Percentiles rank a stretch among this genome's conserved stretches.
Conservation (phyloP, 2,113 vertebrate species). For the Melierax canorus region DNA sequence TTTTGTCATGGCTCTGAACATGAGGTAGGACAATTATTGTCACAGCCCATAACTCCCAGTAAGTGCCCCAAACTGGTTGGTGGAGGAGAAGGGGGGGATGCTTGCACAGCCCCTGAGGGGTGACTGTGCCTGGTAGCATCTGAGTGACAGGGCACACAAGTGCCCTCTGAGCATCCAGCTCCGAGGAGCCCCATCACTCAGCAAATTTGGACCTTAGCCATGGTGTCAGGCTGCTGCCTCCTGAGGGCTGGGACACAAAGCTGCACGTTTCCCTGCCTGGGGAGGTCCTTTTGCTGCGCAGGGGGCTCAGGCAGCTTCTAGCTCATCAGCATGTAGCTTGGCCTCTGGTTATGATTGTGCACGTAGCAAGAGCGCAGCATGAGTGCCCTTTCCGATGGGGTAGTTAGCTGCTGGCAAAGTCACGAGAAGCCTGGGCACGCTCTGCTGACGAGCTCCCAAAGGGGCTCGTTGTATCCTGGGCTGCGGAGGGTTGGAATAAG, state of each 20-base stretch:
- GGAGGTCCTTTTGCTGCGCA: neutral
- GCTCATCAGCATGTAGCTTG: neutral
- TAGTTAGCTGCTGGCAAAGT: neutral
- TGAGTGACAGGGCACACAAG: neutral
- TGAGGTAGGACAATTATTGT: neutral
- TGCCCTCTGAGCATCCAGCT: neutral
- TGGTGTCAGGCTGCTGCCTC: neutral
- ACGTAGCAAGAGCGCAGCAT: neutral
- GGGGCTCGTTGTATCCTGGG: neutral
- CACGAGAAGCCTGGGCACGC: rapidly evolving
- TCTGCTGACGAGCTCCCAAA: neutral
- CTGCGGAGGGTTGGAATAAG: neutral
- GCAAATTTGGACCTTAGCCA: neutral
- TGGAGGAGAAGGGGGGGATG: neutral
- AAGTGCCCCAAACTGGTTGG: neutral
- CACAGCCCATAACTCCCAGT: neutral
- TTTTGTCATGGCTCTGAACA: neutral
- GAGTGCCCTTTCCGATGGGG: neutral
- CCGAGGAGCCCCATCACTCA: neutral
- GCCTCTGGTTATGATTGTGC: neutral
- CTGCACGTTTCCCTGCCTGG: neutral
- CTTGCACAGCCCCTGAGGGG: neutral
- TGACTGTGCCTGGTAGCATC: neutral
- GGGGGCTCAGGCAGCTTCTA: neutral
- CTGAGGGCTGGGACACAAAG: neutral